Percentiles rank a stretch among this genome's conserved stretches.
Evolutionary conservation across 2,888 invertebrate species (phyloP).

Genomic region (Lacanobia wlatinum): DNA sequence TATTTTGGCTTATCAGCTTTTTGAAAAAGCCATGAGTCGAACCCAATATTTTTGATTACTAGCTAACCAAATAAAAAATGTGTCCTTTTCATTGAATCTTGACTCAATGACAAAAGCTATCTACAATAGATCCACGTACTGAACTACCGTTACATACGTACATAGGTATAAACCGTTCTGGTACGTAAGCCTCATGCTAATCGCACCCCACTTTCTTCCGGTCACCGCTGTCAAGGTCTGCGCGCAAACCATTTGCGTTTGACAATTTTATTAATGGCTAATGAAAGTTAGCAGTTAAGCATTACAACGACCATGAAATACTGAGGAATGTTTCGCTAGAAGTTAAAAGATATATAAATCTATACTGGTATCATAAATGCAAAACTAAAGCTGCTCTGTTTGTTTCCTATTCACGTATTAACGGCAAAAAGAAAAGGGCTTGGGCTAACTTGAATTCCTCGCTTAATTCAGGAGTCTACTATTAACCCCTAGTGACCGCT

Average conservation of each 20-base stretch:
- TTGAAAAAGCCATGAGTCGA: no score
- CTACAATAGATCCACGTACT: constrained; percentile 49
- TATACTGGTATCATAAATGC: neutral
- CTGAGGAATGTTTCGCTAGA: constrained; percentile 1
- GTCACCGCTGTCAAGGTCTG: constrained; percentile 72
- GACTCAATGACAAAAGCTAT: constrained; percentile 19
- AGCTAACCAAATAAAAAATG: neutral
- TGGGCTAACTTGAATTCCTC: no score
- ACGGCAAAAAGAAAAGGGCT: no score
- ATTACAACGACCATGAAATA: constrained; percentile 50
- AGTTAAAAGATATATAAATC: constrained; percentile 11
- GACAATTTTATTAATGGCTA: constrained; percentile 48
- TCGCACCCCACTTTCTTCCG: constrained; percentile 76
- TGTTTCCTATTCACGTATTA: no score
- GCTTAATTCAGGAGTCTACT: no score
- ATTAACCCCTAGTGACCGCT: no score
- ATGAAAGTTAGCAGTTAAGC: constrained; percentile 59
- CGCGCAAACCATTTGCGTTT: constrained; percentile 39
- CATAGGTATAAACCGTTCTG: constrained; percentile 58
- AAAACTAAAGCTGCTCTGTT: neutral
- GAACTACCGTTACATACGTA: constrained; percentile 52
- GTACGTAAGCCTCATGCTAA: constrained; percentile 73
- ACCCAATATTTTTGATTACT: no score
- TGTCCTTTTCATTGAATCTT: neutral
- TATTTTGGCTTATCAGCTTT: no score